Conservation (phyloP, 2,113 vertebrate species). For the Apus apus region DNA sequence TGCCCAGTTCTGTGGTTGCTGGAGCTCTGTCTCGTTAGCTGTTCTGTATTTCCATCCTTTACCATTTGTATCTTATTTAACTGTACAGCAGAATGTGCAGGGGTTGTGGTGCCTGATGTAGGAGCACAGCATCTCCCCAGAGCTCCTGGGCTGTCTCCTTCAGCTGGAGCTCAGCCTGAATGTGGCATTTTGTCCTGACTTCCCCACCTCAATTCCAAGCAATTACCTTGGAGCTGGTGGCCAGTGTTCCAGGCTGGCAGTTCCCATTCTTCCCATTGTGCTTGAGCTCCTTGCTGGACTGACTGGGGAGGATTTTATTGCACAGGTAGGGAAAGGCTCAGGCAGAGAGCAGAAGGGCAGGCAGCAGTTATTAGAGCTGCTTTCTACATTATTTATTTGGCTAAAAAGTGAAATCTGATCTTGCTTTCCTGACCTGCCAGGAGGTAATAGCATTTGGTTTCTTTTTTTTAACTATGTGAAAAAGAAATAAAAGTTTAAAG, state of each 20-base stretch:
- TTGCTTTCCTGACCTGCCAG: conserved; percentile 12
- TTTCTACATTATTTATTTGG: conserved; percentile 50
- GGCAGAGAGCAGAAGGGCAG: not conserved
- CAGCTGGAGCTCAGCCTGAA: not conserved
- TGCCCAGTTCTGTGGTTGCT: not conserved
- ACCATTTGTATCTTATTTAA: not conserved
- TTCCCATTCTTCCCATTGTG: not conserved
- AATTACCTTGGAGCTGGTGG: not conserved
- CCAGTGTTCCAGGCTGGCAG: conserved; percentile 29
- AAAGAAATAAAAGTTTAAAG: not conserved
- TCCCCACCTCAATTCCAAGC: not conserved
- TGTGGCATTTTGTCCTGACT: not conserved
- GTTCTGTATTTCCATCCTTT: not conserved
- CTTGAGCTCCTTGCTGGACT: conserved; percentile 22
- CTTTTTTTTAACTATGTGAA: not conserved
- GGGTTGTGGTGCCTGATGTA: not conserved
- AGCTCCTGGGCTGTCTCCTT: fast-evolving
- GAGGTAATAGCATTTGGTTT: not conserved
- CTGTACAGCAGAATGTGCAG: not conserved
- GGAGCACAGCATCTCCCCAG: not conserved
- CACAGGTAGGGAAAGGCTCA: not conserved
- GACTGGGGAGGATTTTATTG: conserved; percentile 28
- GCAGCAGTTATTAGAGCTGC: conserved; percentile 1
- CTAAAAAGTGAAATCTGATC: conserved; percentile 52
- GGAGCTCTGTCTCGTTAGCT: not conserved